Evolutionary conservation across 2,113 vertebrate genomes (phyloP).

Genomic region (Pomatostomus ruficeps): DNA sequence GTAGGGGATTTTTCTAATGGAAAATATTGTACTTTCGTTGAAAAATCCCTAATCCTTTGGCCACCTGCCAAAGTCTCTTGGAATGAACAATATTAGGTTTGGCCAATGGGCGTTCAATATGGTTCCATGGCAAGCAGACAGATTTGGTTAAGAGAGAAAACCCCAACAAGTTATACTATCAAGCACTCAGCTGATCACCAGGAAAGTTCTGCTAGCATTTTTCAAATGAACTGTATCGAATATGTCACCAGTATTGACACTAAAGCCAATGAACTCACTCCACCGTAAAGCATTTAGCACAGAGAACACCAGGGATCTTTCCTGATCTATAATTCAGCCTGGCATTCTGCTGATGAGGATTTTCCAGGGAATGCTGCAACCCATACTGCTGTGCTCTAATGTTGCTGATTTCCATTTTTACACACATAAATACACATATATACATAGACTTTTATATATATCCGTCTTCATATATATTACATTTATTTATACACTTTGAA

Average conservation of each 20-base stretch:
- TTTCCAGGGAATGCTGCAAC: not conserved
- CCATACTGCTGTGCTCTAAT: not conserved
- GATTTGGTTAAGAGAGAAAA: not conserved
- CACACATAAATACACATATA: not conserved
- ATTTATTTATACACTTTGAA: not conserved
- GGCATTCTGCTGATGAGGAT: constrained; percentile 3
- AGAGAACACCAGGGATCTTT: not conserved
- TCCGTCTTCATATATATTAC: not conserved
- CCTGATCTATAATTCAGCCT: constrained; percentile 3
- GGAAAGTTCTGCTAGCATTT: not conserved
- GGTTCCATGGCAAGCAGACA: not conserved
- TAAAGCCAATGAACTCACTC: not conserved
- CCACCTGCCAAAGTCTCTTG: not conserved
- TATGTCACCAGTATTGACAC: not conserved
- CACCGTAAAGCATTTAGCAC: not conserved
- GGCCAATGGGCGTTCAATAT: not conserved
- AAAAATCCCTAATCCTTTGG: constrained; percentile 46
- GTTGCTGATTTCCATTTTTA: not conserved
- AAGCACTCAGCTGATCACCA: not conserved
- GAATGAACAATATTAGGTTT: constrained; percentile 5
- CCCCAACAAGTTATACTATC: not conserved
- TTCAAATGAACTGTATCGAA: not conserved
- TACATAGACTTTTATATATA: not conserved
- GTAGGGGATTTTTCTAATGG: constrained; percentile 26
- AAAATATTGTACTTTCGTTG: constrained; percentile 31